phyloP scores from a whole-genome alignment of 2,797 vertebrate genomes.

The Lophura swinhoii region DNA sequence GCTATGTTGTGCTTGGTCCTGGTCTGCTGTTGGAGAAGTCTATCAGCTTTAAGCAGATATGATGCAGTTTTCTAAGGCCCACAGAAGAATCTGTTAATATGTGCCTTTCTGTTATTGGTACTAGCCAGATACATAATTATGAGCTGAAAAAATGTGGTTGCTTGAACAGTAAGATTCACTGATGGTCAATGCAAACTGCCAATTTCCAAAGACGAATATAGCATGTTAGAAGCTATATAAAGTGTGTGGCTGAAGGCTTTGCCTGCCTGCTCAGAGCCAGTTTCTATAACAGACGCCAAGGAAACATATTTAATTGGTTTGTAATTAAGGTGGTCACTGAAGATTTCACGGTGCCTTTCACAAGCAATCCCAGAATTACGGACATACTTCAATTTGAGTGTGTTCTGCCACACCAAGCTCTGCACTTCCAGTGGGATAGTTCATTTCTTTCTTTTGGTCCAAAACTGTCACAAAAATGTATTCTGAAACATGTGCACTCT shows the following conservation, averaged over 20 bases:
- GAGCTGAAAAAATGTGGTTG: conserved; percentile 42
- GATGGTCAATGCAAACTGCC: conserved; percentile 24
- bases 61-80: neutral
- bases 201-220: conserved; percentile 55
- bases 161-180: conserved; percentile 46
- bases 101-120: neutral
- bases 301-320: conserved; percentile 19
- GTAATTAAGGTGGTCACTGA: conserved; percentile 26
- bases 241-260: conserved; percentile 39
- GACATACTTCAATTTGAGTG: neutral
- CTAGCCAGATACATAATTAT: neutral
- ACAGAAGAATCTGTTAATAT: neutral
- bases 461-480: neutral
- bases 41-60: neutral
- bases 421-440: neutral
- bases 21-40: neutral
- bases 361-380: neutral
- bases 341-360: conserved; percentile 10
- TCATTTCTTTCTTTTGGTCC: neutral
- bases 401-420: neutral
- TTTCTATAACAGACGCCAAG: conserved; percentile 30
- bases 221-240: conserved; percentile 40
- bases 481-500: neutral
- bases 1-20: neutral
- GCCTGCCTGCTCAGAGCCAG: conserved; percentile 39